Percentiles rank a stretch among this genome's conserved stretches.
phyloP scores from a whole-genome alignment of 2,797 vertebrate species.

The Amblyopsis hoosieri region DNA sequence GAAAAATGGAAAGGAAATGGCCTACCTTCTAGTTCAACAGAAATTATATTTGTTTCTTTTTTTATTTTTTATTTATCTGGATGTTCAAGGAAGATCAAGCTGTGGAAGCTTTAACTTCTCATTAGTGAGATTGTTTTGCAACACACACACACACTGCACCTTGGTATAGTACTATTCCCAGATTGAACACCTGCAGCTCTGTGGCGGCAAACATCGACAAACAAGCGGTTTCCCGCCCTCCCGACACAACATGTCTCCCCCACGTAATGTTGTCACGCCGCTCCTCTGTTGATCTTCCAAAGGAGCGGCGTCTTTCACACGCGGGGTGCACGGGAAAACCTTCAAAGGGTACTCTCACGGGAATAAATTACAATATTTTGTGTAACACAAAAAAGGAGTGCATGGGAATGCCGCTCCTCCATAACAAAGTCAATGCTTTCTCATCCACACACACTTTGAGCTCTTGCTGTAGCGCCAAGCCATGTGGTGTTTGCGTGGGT shows the following conservation, averaged over 20 bases:
- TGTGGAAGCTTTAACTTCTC: conserved; percentile 37
- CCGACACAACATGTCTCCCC: conserved; percentile 28
- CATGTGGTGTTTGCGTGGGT: too few relatives aligned
- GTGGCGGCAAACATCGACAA: conserved; percentile 35
- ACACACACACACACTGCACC: conserved; percentile 42
- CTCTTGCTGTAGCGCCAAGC: too few relatives aligned
- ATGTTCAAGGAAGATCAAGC: conserved; percentile 18
- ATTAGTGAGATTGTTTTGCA: conserved; percentile 49
- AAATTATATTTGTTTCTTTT: conserved; percentile 1
- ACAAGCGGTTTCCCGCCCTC: conserved; percentile 43
- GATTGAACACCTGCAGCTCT: conserved; percentile 61
- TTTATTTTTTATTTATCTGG: conserved; percentile 7
- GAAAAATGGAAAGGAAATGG: conserved; percentile 31
- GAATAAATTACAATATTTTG: conserved; percentile 28
- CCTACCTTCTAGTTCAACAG: conserved; percentile 3
- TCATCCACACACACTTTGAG: conserved; percentile 42
- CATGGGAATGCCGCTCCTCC: conserved; percentile 9
- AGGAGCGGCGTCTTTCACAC: conserved; percentile 43
- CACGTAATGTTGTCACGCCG: conserved; percentile 50
- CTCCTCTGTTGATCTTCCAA: conserved; percentile 62
- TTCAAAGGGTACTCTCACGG: conserved; percentile 51
- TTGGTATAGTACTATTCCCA: conserved; percentile 37
- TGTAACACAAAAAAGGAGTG: conserved; percentile 8
- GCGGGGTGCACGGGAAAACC: conserved; percentile 29
- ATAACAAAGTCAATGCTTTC: conserved; percentile 17